phyloP scores from a whole-genome alignment of 2,113 vertebrate species.

The Coturnix japonica region DNA sequence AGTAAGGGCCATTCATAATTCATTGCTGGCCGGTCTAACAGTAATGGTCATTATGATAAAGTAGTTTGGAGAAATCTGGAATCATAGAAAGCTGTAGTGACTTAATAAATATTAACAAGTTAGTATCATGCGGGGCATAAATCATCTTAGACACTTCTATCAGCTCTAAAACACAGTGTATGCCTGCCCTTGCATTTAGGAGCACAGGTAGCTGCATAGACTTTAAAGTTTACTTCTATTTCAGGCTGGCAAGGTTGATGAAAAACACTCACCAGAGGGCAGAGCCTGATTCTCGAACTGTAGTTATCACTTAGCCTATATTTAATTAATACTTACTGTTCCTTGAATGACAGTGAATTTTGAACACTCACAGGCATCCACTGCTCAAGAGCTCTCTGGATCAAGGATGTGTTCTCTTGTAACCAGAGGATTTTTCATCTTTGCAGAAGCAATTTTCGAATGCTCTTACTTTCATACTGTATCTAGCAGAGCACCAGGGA shows the following conservation, averaged over 20 bases:
- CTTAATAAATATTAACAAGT: constrained; percentile 45
- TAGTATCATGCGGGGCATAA: neutral
- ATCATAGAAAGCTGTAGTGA: neutral
- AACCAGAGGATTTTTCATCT: neutral
- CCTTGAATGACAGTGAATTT: constrained; percentile 2
- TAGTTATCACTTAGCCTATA: neutral
- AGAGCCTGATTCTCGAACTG: constrained; percentile 10
- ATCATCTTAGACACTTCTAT: neutral
- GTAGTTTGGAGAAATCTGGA: neutral
- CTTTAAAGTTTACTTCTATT: neutral
- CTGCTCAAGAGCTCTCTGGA: neutral
- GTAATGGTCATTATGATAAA: neutral
- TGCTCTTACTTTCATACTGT: neutral
- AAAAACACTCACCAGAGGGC: neutral
- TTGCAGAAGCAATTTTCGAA: neutral
- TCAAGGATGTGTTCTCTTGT: neutral
- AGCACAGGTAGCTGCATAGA: accelerated
- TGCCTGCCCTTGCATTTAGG: neutral
- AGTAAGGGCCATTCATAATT: constrained; percentile 16
- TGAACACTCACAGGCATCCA: neutral
- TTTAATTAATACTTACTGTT: constrained; percentile 17
- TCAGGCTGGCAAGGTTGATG: constrained; percentile 8
- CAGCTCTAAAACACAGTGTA: neutral
- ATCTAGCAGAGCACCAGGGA: neutral
- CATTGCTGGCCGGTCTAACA: neutral